phyloP scores from a whole-genome alignment of 2,888 invertebrate species.

The Parascotia fuliginaria region DNA sequence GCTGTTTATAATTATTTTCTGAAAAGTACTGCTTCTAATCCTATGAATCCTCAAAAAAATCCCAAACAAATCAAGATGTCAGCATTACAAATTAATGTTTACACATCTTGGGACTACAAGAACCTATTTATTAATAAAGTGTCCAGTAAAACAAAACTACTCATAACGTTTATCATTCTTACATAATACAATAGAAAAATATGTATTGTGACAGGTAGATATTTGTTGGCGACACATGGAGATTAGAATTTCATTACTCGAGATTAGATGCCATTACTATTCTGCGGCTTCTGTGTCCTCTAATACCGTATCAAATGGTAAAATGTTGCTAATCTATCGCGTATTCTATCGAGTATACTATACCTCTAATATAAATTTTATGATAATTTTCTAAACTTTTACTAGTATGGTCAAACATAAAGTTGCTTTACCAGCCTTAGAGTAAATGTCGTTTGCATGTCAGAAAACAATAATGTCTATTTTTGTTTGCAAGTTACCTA shows the following conservation, averaged over 20 bases:
- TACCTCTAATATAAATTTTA: too few relatives aligned
- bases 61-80: background rate
- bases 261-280: conserved; percentile 34
- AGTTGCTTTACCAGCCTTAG: too few relatives aligned
- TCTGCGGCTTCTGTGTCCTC: conserved; percentile 22
- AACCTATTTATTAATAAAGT: background rate
- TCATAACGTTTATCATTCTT: conserved; percentile 2
- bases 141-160: conserved; percentile 7
- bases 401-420: too few relatives aligned
- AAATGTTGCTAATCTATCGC: background rate
- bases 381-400: too few relatives aligned
- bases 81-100: conserved; percentile 9
- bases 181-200: conserved; percentile 19
- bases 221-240: conserved; percentile 28
- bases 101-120: too few relatives aligned
- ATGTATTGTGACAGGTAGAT: conserved; percentile 11
- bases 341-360: too few relatives aligned
- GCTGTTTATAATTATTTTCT: too few relatives aligned
- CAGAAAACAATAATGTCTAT: too few relatives aligned
- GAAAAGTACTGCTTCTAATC: too few relatives aligned
- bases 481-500: too few relatives aligned
- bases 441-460: too few relatives aligned
- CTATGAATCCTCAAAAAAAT: too few relatives aligned
- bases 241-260: conserved; percentile 43
- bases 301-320: conserved; percentile 10